Conservation (phyloP, 2,797 vertebrate species). For the Xenentodon cancila region DNA sequence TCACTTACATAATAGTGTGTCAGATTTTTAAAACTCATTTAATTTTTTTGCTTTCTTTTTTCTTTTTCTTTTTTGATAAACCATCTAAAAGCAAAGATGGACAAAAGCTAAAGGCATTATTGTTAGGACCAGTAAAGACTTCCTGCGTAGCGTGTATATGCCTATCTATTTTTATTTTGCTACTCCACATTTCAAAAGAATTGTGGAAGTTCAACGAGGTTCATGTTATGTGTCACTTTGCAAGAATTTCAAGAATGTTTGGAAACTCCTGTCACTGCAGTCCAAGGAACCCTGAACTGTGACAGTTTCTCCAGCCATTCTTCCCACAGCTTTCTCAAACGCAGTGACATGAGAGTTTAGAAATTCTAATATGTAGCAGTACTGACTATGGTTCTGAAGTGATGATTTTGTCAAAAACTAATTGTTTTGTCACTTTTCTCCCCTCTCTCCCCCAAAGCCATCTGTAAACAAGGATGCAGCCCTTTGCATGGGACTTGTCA, state of each 20-base stretch:
- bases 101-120: too few species aligned
- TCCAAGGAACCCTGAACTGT: constrained; percentile 3
- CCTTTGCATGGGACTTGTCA: constrained; percentile 86
- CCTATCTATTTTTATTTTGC: background rate
- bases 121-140: too few species aligned
- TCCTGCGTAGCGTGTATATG: too few species aligned
- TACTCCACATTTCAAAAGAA: background rate
- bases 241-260: constrained; percentile 53
- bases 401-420: background rate
- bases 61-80: too few species aligned
- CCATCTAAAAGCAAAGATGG: too few species aligned
- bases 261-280: constrained; percentile 15
- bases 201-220: constrained; percentile 19
- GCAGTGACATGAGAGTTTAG: background rate
- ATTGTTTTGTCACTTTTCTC: background rate
- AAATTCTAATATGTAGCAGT: too few species aligned
- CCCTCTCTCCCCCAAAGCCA: constrained; percentile 75
- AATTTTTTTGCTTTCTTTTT: too few species aligned
- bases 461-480: constrained; percentile 95
- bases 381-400: background rate
- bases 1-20: too few species aligned
- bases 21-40: too few species aligned
- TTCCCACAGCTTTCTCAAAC: background rate
- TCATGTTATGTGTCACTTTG: constrained; percentile 31
- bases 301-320: constrained; percentile 21